Conservation (phyloP, 2,888 invertebrate species). For the Drosophila borborema region DNA sequence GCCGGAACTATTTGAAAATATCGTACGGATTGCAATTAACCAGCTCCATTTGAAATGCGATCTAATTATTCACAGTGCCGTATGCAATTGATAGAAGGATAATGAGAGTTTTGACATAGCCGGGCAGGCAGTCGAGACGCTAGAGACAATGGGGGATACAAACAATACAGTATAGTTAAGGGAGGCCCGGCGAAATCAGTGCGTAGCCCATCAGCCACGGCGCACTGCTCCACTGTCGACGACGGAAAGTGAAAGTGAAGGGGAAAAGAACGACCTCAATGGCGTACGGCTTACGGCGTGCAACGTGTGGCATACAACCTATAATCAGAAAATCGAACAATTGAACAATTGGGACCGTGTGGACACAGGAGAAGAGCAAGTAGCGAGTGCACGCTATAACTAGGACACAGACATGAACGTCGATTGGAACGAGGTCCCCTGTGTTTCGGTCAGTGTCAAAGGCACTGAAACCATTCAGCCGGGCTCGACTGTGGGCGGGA, state of each 20-base stretch:
- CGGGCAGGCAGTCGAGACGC: not conserved
- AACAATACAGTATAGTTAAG: not conserved
- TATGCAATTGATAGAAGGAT: constrained; percentile 15
- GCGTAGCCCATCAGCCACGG: not conserved
- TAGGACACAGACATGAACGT: not conserved
- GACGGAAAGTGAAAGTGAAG: constrained; percentile 21
- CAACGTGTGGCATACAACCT: constrained; percentile 11
- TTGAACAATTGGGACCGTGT: constrained; percentile 32
- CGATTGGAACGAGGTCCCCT: constrained; percentile 5
- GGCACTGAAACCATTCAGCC: constrained; percentile 22
- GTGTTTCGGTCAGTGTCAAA: constrained; percentile 67
- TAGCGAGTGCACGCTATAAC: not conserved
- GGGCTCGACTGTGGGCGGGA: not conserved
- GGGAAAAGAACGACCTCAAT: constrained; percentile 21
- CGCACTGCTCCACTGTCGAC: not conserved
- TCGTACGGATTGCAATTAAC: constrained; percentile 6
- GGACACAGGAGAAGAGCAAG: constrained; percentile 28
- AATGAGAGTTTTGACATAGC: constrained; percentile 36
- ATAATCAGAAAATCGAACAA: constrained; percentile 41
- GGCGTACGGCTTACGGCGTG: not conserved
- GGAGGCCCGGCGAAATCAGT: not conserved
- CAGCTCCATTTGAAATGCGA: constrained; percentile 35
- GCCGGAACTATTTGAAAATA: not conserved
- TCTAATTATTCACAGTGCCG: constrained; percentile 35
- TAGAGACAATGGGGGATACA: not conserved